A percentile compares a stretch with the other conserved stretches of the same genome.
Conservation (phyloP, 2,797 vertebrate species). For the Anniella stebbinsi region DNA sequence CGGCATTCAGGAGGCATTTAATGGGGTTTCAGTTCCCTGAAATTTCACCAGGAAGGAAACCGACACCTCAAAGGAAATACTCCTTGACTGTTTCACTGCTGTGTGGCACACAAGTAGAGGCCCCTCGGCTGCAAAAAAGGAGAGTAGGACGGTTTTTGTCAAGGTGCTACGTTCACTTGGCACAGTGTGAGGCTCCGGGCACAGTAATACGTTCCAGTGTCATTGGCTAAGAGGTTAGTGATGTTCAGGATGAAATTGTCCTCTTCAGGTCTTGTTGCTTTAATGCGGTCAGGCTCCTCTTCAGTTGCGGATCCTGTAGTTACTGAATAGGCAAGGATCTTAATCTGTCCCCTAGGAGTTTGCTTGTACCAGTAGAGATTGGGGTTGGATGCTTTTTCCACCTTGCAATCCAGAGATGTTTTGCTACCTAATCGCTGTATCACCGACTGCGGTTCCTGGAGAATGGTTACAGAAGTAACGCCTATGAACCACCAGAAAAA, state of each 20-base stretch:
- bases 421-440: slow-evolving; percentile 17
- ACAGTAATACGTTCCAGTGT: slow-evolving; percentile 62
- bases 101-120: no score
- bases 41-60: background rate
- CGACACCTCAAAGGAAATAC: background rate
- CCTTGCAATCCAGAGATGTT: slow-evolving; percentile 19
- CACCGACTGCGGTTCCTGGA: slow-evolving; percentile 33
- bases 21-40: background rate
- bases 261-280: background rate
- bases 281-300: background rate
- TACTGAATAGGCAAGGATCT: slow-evolving; percentile 44
- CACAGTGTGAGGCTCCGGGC: slow-evolving; percentile 67
- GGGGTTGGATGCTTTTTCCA: slow-evolving; percentile 27
- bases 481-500: slow-evolving; percentile 41
- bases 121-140: background rate
- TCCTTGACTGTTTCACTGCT: background rate
- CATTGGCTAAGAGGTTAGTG: slow-evolving; percentile 8
- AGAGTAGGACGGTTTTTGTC: slow-evolving; percentile 56
- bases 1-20: background rate
- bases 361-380: slow-evolving; percentile 66
- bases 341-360: background rate
- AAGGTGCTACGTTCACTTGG: slow-evolving; percentile 20
- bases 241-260: slow-evolving; percentile 30
- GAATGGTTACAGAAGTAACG: slow-evolving; percentile 37
- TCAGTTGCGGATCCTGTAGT: fast-evolving